These are phyloP conservation scores for Montipora capitata DNA, from an alignment of 92 coral and sea anemone species.

Conservation along the genomic window DNA sequence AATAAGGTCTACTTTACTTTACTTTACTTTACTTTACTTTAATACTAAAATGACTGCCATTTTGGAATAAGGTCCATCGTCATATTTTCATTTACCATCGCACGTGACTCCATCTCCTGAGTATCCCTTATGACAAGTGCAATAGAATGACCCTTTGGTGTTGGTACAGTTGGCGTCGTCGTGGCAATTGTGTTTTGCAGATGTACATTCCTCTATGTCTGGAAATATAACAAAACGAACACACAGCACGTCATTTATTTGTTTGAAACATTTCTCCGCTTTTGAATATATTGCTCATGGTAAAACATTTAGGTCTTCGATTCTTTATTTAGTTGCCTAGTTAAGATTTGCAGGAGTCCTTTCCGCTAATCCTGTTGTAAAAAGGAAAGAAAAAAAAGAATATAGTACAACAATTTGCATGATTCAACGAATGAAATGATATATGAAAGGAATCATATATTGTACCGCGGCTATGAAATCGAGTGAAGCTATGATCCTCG, in stretches of 20 bases:
- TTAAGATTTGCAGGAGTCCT: background rate
- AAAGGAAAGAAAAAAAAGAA: background rate
- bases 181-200: conserved; percentile 72
- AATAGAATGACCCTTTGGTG: conserved; percentile 82
- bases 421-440: too few species aligned
- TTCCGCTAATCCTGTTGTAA: background rate
- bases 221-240: background rate
- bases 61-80: too few species aligned
- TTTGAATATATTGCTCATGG: too few species aligned
- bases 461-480: too few species aligned
- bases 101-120: conserved; percentile 68
- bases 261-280: background rate
- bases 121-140: conserved; percentile 82
- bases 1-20: too few species aligned
- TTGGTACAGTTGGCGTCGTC: conserved; percentile 84
- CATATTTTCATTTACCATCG: conserved; percentile 10
- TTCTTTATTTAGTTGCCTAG: background rate
- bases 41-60: too few species aligned
- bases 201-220: conserved; percentile 30
- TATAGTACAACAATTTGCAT: background rate
- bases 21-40: too few species aligned
- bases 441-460: too few species aligned
- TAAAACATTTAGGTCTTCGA: too few species aligned
- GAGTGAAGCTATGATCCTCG: too few species aligned
- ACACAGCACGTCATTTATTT: background rate